Percentiles rank a stretch among this genome's conserved stretches.
Conservation (phyloP, 2,888 invertebrate genomes). For the Morpho helenor region DNA sequence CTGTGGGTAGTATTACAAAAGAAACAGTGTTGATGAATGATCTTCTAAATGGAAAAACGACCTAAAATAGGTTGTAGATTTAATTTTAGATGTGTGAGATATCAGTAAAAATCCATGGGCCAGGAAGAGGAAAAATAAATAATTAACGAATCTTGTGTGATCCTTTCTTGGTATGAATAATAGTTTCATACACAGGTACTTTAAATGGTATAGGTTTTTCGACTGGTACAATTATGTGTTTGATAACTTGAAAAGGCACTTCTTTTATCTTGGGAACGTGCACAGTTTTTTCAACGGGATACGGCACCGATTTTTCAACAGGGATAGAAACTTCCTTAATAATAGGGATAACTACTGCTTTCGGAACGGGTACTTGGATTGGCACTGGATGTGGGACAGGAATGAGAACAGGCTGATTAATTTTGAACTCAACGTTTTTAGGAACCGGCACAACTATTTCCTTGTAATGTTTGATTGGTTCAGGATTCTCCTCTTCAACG, state of each 20-base stretch:
- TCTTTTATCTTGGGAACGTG: constrained; percentile 84
- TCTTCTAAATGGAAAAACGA: not conserved
- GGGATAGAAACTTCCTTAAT: constrained; percentile 84
- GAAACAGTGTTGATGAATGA: too few relatives aligned
- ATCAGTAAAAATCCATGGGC: too few relatives aligned
- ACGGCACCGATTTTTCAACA: constrained; percentile 85
- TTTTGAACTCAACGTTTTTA: constrained; percentile 80
- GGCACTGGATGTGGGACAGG: constrained; percentile 83
- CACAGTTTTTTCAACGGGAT: constrained; percentile 82
- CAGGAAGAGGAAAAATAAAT: too few relatives aligned
- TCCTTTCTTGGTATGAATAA: constrained; percentile 84
- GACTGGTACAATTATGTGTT: constrained; percentile 83
- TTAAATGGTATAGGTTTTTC: constrained; percentile 84
- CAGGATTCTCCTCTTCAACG: constrained; percentile 83
- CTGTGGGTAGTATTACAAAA: too few relatives aligned
- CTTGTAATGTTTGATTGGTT: constrained; percentile 83
- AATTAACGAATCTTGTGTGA: constrained; percentile 51
- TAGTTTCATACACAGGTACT: constrained; percentile 85
- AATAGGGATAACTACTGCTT: constrained; percentile 83
- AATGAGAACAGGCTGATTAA: constrained; percentile 77
- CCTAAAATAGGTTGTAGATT: not conserved
- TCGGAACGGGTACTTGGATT: constrained; percentile 83
- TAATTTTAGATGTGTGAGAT: too few relatives aligned
- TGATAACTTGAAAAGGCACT: constrained; percentile 83
- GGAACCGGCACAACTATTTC: constrained; percentile 82